Base-by-base conservation (phyloP, 1,140 invertebrate species). In the Chrysomallon squamiferum region DNA sequence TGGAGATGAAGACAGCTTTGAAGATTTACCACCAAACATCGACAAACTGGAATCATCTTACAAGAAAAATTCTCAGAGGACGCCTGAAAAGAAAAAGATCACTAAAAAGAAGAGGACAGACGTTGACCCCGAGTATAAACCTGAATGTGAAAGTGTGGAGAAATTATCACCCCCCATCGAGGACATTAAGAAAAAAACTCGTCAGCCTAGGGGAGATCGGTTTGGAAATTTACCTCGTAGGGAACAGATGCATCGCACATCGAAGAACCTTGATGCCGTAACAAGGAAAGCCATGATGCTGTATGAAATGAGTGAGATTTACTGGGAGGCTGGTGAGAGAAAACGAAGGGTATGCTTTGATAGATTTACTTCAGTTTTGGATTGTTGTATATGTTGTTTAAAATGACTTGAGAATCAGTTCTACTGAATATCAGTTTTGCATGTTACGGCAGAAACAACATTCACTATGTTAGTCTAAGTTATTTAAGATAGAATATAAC, bases 191-290 rank as follows among this genome's bases (percentile, higher is more conserved):
- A 65, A 45, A 6, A 45, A 52, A n/a, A 52, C 65, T n/a, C 59
- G 50, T 11, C 49, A 56, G 22, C 66, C 64, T 18, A 54, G 64
- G 35, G 49, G 45, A 18, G 68, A 71, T 15, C 52, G 71, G 35
- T 77, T 69, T 69, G 69, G 72, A 38, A 70, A 71, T 20, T 57
- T 82, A 3, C 80, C 80, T 7, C 69, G 65, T 32, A 63, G 80
- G 32, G 69, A 77, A 60, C 73, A 69, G 7, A 76, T 76, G 0
- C 77, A 82, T 62, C 52, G 78, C 25, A 63, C 75, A 2, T 75
- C 78, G 18, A 82, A 82, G 59, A 80, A 79, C 62, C 57, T 82
- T 25, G 80, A 82, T 73, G 80, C 80, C 50, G 69, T 80, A 3
- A 82, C 74, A 30, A 60, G 80, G 15, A 82, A 82, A 66, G 77